Percentiles rank a stretch among this genome's conserved stretches.
These are phyloP conservation scores for Heliocidaris erythrogramma DNA, from an alignment of 35 echinoderm and acorn worm species.

Conservation along the genomic window DNA sequence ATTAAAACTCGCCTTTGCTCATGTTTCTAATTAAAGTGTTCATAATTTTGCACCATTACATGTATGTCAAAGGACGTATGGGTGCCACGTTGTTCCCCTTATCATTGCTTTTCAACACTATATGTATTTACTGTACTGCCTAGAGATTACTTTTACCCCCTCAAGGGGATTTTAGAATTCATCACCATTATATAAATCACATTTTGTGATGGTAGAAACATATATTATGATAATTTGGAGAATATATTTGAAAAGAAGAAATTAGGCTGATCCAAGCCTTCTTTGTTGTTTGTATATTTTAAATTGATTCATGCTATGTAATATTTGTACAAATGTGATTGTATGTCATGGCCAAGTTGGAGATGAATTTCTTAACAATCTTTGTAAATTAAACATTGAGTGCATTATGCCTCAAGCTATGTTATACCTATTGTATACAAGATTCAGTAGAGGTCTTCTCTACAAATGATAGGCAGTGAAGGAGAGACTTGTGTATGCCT, in stretches of 20 bases:
- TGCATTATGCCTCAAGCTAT: background rate
- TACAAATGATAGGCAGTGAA: background rate
- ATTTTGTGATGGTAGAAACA: background rate
- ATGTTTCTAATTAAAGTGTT: background rate
- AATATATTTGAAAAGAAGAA: background rate
- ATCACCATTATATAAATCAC: background rate
- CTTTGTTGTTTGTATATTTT: background rate
- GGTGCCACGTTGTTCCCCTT: background rate
- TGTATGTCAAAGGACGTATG: too few relatives aligned
- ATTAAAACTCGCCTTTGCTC: background rate
- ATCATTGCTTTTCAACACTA: background rate
- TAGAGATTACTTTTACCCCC: background rate
- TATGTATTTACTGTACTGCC: background rate
- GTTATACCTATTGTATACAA: background rate
- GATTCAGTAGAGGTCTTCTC: background rate
- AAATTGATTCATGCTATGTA: background rate
- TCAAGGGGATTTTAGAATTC: background rate
- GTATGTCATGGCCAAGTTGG: background rate
- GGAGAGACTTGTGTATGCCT: background rate
- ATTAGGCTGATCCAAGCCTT: background rate
- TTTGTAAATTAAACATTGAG: background rate
- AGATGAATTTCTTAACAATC: background rate
- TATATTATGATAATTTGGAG: background rate
- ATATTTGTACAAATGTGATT: background rate
- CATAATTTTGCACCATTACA: background rate